These are phyloP conservation scores for Marisa cornuarietis DNA, from an alignment of 1,140 invertebrate species.

Conservation along the genomic window DNA sequence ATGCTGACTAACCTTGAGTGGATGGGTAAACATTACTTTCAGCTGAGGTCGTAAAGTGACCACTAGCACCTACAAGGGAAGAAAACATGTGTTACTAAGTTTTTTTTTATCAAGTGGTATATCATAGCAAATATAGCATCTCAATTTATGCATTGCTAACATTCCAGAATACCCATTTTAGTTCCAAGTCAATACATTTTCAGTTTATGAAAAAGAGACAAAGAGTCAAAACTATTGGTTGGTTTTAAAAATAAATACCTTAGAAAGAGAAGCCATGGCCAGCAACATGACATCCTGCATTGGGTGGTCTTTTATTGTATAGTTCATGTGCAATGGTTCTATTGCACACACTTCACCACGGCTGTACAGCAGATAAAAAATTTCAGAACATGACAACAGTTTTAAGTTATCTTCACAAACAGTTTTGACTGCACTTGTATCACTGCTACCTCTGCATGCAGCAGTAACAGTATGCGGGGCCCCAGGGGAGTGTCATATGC, in stretches of 20 bases:
- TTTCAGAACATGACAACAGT: no score
- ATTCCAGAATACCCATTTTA: no score
- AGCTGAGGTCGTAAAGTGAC: conserved; percentile 84
- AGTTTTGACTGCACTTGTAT: background rate
- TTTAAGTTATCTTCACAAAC: no score
- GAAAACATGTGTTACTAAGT: background rate
- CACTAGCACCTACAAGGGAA: conserved; percentile 76
- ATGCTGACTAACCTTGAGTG: conserved; percentile 64
- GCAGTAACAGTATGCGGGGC: no score
- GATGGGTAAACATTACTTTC: conserved; percentile 75
- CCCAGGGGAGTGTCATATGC: no score
- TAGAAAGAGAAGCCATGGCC: conserved; percentile 91
- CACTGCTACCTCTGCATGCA: conserved; percentile 3
- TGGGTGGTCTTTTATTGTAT: conserved; percentile 75
- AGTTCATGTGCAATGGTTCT: conserved; percentile 81
- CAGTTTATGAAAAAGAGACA: background rate
- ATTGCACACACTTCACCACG: conserved; percentile 93
- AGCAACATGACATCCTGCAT: conserved; percentile 80
- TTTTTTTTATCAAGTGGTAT: no score
- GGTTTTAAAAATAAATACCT: conserved; percentile 68
- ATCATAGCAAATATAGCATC: no score
- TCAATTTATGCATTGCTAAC: no score
- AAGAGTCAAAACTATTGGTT: no score
- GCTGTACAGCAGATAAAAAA: conserved; percentile 65
- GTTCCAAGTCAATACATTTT: no score